Evolutionary conservation across 2,113 vertebrate genomes (phyloP).

Genomic region (Brevimyrus niger): DNA sequence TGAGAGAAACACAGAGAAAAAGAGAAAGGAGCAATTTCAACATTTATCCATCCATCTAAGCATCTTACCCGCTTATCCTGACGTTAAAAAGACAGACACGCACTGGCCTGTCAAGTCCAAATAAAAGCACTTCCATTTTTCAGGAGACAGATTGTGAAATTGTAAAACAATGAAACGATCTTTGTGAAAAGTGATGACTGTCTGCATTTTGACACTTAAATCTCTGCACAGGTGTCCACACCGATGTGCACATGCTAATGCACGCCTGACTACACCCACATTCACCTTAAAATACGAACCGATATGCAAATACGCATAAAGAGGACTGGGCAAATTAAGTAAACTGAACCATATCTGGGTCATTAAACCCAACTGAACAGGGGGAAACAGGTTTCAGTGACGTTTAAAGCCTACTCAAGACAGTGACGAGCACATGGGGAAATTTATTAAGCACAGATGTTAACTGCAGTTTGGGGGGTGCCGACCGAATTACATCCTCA

Average conservation of each 20-base stretch:
- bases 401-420: constrained; percentile 38
- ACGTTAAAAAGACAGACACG: background rate
- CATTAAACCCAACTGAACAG: background rate
- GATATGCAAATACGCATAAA: background rate
- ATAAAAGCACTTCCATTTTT: background rate
- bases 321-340: background rate
- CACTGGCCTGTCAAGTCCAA: background rate
- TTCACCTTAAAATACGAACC: background rate
- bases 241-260: background rate
- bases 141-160: background rate
- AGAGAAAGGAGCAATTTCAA: background rate
- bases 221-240: background rate
- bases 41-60: background rate
- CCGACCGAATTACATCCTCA: background rate
- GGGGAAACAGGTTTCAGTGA: constrained; percentile 28
- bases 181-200: background rate
- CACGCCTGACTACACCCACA: background rate
- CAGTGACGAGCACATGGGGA: constrained; percentile 34
- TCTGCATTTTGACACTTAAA: background rate
- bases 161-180: background rate
- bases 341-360: constrained; percentile 1
- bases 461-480: background rate
- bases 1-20: background rate
- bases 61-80: background rate
- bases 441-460: constrained; percentile 38